Conservation (phyloP, 2,113 vertebrate genomes). For the Ariopsis seemanni region DNA sequence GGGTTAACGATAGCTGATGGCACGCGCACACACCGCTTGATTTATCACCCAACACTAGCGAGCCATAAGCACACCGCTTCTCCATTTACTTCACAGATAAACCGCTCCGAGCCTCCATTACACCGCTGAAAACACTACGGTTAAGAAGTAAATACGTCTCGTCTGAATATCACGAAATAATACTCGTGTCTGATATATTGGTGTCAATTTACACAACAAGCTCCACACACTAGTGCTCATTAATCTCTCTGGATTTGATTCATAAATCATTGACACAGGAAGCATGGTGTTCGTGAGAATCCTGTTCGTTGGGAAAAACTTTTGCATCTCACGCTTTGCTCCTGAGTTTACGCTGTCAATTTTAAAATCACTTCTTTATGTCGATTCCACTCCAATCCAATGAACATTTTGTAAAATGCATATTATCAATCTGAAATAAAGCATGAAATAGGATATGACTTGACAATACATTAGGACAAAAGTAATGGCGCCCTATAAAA, state of each 20-base stretch:
- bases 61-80: conserved; percentile 46
- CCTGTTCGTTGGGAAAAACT: too few relatives aligned
- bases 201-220: background rate
- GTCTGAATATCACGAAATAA: background rate
- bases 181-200: background rate
- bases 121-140: background rate
- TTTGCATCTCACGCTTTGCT: background rate
- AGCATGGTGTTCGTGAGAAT: background rate
- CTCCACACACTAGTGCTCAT: background rate
- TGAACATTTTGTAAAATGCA: background rate
- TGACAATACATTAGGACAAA: background rate
- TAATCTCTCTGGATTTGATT: background rate
- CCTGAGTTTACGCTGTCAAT: background rate
- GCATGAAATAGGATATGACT: background rate
- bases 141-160: background rate
- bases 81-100: background rate
- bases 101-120: background rate
- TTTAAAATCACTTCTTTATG: background rate
- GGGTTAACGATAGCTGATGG: conserved; percentile 64
- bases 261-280: background rate
- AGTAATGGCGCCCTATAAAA: background rate
- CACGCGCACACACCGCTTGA: conserved; percentile 59
- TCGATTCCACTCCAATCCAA: background rate
- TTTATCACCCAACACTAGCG: conserved; percentile 65
- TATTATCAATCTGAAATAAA: background rate